Evolutionary conservation across 2,113 vertebrate species (phyloP), one percentile per base, ranked within the genome.

Genomic region (Stercorarius parasiticus): DNA sequence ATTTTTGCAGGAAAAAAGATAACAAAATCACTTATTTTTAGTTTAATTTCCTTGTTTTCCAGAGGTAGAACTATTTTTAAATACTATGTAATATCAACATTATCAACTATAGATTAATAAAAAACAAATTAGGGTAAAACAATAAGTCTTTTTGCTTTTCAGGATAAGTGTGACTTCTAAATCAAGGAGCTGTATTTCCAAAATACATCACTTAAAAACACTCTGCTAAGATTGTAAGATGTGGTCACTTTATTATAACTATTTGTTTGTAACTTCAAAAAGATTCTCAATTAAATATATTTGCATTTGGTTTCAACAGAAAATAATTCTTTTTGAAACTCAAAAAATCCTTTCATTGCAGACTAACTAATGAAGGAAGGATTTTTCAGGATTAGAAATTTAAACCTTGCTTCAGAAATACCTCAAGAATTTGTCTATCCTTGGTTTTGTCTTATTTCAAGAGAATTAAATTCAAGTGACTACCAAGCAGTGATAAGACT

Each of bases 11-110:
- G 96, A 95, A 96, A 96, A 90, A 95, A 79, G 59, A 26, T 64
- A 73, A 86, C 45, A 74, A 94, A 82, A 81, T 94, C 7, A 81
- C 67, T 88, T 96, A 96, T 93, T 97, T 95, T 95, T 96, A 95
- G 91, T 91, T 95, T 94, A 90, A 94, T 97, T 97, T 95, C 86
- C 78, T 95, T 96, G 89, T 95, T 96, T 95, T 95, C 25, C 82
- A 90, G 79, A 94, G 70, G 77, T 70, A 90, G 26, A 76, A 66
- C 76, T 92, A 88, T 96, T 97, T 97, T 76, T 34, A 76, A 96
- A 86, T 70, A 42, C 40, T 64, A 74, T 55, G 27, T 71, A 90
- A 67, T 83, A 86, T 90, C 82, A 88, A 69, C 32, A 29, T 70
- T 92, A 88, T 79, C 59, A 93, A n/a, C 74, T 66, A 88, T 55